Evolutionary conservation across 2,113 vertebrate genomes (phyloP), one percentile per base, ranked within the genome.

Genomic region (Acanthisitta chloris): DNA sequence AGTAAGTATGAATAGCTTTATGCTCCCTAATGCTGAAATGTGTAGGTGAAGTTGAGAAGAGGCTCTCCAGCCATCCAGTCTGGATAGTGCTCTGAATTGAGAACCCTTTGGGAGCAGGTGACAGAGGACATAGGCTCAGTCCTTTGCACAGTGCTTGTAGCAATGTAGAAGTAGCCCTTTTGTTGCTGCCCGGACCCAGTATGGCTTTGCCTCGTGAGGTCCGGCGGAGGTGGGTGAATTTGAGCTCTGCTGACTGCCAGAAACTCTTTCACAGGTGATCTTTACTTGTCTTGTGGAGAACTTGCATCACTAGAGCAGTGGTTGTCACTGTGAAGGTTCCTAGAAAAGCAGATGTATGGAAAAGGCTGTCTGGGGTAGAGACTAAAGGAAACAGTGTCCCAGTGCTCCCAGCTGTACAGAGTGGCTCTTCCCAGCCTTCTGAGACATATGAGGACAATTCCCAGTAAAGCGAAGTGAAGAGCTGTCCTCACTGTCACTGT

Each of bases 1-100:
- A 99, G 99, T 99, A 98, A 99, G 99, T 98, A 83, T 59, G 34
- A 65, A 84, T 58, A 59, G 52, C 73, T 80, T 62, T 84, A 6
- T 81, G 31, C 38, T 78, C 17, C 46, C 43, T 83, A 21, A 33
- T 46, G 36, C 76, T 46, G 70, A 59, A 97, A 97, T 67, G 97
- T 97, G 20, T 83, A 36, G 58, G 23, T 42, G 20, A 52, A 69
- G 40, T 51, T 62, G 23, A 29, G 49, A 25, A 69, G 48, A 40
- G 36, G 36, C 25, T 72, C 16, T 26, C 18, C 38, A 64, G 25
- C 67, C 23, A 36, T 25, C 38, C 51, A 40, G 34, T 20, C 34
- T 9, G 40, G 29, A n/a, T 17, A 49, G 69, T 28, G 40, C 10
- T 59, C 52, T 42, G 33, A 54, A 33, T 76, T 33, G 73, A 46